A percentile compares a stretch with the other conserved stretches of the same genome.
phyloP scores from a whole-genome alignment of 2,113 vertebrate genomes.

The Antechinus flavipes region DNA sequence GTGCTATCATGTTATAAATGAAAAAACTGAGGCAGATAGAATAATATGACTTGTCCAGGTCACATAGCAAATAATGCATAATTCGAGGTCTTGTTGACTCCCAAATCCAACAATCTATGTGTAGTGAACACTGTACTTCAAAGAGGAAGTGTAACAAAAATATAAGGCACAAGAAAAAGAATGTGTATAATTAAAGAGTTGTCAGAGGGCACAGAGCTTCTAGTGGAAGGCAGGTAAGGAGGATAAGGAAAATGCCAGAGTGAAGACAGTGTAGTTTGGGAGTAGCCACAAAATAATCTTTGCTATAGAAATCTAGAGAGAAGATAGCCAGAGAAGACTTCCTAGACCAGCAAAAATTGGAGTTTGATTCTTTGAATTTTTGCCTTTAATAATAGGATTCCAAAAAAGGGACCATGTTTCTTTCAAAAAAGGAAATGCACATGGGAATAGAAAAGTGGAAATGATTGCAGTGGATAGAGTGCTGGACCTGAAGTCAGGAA shows the following conservation, averaged over 20 bases:
- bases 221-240: background rate
- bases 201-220: too few relatives aligned
- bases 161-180: background rate
- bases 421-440: background rate
- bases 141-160: background rate
- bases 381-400: background rate
- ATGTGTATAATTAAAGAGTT: background rate
- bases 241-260: background rate
- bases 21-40: too few relatives aligned
- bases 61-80: background rate
- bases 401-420: background rate
- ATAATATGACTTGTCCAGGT: background rate
- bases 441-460: background rate
- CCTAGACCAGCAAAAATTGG: background rate
- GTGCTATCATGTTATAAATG: background rate
- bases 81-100: background rate
- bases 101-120: background rate
- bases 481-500: background rate
- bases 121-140: background rate
- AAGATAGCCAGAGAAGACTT: background rate
- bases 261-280: background rate
- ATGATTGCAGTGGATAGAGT: background rate
- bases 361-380: background rate
- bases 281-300: background rate
- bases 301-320: background rate